phyloP scores from a whole-genome alignment of 2,797 vertebrate species.

The Etheostoma nigrum region DNA sequence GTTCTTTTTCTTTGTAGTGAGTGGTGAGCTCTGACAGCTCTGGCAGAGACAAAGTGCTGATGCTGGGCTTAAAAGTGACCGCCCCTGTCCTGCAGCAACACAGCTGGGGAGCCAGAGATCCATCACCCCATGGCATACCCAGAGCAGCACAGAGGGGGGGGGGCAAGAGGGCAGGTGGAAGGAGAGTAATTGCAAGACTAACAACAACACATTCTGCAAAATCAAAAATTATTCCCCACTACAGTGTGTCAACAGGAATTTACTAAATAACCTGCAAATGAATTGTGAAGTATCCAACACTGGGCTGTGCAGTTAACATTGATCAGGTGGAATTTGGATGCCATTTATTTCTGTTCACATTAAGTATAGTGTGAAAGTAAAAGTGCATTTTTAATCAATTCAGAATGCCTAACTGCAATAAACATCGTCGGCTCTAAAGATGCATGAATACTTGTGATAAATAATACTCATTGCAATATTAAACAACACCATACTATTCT shows the following conservation, averaged over 20 bases:
- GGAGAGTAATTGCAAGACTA: constrained; percentile 41
- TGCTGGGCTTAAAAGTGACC: constrained; percentile 84
- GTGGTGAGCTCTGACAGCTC: constrained; percentile 76
- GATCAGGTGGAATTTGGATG: constrained; percentile 2
- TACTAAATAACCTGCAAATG: not conserved
- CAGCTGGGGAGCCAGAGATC: constrained; percentile 79
- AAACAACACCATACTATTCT: not conserved
- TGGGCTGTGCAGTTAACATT: constrained; percentile 2
- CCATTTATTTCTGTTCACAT: constrained; percentile 9
- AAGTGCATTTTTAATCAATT: not conserved
- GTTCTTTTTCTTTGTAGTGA: constrained; percentile 71
- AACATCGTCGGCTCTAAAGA: not conserved
- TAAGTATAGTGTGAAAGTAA: not conserved
- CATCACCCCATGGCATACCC: constrained; percentile 73
- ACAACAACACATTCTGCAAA: constrained; percentile 52
- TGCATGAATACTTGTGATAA: constrained; percentile 3
- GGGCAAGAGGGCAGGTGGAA: constrained; percentile 39
- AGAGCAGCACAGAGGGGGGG: constrained; percentile 2
- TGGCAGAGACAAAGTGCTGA: constrained; percentile 86
- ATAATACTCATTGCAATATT: not conserved
- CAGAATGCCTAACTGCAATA: constrained; percentile 3
- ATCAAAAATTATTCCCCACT: constrained; percentile 19
- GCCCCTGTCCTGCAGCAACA: constrained; percentile 81
- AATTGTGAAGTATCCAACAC: not conserved
- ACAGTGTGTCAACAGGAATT: constrained; percentile 8